Evolutionary conservation across 1,140 invertebrate species (phyloP).

Genomic region (Dendroctonus valens): DNA sequence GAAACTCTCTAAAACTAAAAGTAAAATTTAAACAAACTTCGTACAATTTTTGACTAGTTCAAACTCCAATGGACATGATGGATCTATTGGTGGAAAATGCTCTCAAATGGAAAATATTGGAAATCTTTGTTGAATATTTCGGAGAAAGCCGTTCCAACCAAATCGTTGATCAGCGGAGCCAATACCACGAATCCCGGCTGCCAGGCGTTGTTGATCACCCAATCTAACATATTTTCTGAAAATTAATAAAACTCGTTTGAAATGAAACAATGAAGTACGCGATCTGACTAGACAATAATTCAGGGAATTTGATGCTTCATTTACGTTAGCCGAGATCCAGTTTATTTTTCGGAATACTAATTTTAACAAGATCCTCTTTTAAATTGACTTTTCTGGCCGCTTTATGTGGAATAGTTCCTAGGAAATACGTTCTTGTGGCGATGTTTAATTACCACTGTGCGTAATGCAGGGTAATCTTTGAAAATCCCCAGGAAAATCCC

Average conservation of each 20-base stretch:
- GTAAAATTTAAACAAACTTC: too few species aligned
- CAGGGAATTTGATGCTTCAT: too few species aligned
- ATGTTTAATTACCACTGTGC: not conserved
- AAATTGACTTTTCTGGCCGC: too few species aligned
- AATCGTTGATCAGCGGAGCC: constrained; percentile 72
- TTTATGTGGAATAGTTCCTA: not conserved
- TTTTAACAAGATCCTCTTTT: too few species aligned
- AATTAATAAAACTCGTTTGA: constrained; percentile 26
- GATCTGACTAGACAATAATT: too few species aligned
- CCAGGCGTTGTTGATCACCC: constrained; percentile 73
- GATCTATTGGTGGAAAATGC: constrained; percentile 18
- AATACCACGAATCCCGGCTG: constrained; percentile 71
- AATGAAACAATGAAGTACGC: too few species aligned
- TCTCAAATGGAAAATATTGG: constrained; percentile 56
- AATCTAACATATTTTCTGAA: constrained; percentile 64
- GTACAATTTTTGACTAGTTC: too few species aligned
- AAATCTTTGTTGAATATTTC: constrained; percentile 76
- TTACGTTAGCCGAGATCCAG: too few species aligned
- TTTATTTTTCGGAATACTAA: too few species aligned
- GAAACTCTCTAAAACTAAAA: not conserved
- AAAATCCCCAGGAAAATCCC: not conserved
- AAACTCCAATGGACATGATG: not conserved
- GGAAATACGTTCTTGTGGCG: not conserved
- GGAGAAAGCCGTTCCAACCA: constrained; percentile 77
- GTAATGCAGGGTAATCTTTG: not conserved